These are phyloP conservation scores for Lepidotrigona ventralis DNA, from an alignment of 1,140 invertebrate genomes.

Conservation along the genomic window DNA sequence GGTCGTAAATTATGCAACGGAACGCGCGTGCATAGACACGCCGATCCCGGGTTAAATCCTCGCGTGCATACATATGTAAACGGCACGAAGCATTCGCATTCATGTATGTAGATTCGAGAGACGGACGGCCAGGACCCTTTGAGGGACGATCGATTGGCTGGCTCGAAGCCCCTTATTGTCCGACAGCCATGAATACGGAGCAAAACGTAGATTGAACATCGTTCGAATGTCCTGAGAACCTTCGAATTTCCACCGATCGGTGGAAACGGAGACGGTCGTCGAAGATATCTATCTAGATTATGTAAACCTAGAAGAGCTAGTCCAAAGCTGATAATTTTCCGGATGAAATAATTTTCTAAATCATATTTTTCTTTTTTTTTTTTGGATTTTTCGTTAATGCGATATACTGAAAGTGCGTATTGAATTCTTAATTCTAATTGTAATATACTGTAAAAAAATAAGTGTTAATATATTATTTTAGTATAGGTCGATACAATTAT, in stretches of 20 bases:
- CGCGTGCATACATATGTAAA: constrained; percentile 61
- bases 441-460: too few species aligned
- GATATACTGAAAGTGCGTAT: too few species aligned
- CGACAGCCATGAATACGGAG: constrained; percentile 26
- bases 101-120: constrained; percentile 62
- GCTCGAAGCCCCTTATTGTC: constrained; percentile 34
- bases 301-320: neutral
- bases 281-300: too few species aligned
- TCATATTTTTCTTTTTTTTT: too few species aligned
- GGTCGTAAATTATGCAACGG: constrained; percentile 53
- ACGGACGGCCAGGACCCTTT: constrained; percentile 52
- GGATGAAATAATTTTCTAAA: neutral
- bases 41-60: constrained; percentile 1
- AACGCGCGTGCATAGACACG: constrained; percentile 35
- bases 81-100: constrained; percentile 60
- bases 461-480: too few species aligned
- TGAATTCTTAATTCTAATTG: neutral
- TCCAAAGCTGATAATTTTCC: neutral
- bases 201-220: neutral
- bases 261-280: neutral
- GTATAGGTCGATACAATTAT: neutral
- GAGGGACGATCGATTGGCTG: constrained; percentile 52
- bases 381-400: too few species aligned
- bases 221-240: neutral
- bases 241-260: constrained; percentile 3